Conservation (phyloP, 2,797 vertebrate species). For the Cygnus olor region DNA sequence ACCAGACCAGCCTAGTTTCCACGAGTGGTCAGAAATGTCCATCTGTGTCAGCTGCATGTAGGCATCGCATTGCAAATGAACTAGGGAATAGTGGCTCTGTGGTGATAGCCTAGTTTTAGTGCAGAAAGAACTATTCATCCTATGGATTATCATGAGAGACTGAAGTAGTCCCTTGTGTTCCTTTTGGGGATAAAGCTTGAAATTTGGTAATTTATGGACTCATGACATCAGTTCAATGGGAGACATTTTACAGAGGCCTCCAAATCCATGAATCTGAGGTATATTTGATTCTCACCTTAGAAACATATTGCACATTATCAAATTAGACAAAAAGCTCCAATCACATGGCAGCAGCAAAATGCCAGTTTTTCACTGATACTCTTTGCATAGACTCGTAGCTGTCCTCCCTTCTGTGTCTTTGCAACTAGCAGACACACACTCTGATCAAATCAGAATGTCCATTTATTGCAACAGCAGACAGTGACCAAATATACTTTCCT, state of each 20-base stretch:
- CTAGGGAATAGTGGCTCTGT: not conserved
- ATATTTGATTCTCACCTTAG: not conserved
- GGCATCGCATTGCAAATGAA: not conserved
- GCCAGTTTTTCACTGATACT: not conserved
- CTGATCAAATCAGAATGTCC: not conserved
- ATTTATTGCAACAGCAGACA: not conserved
- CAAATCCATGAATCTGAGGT: not conserved
- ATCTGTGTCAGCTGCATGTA: not conserved
- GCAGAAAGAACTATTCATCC: not conserved
- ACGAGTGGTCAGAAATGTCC: not conserved
- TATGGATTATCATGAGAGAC: not conserved
- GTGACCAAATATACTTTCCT: not conserved
- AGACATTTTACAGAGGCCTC: not conserved
- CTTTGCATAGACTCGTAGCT: rapidly evolving
- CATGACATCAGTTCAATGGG: not conserved
- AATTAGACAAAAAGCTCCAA: not conserved
- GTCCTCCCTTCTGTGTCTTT: not conserved
- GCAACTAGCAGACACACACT: not conserved
- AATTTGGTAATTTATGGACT: not conserved
- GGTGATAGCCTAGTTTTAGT: not conserved
- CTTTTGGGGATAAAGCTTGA: not conserved
- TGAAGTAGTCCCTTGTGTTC: not conserved
- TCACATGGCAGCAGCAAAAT: not conserved
- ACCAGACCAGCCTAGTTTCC: not conserved
- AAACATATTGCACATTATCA: not conserved